A percentile compares a stretch with the other conserved stretches of the same genome.
Conservation (phyloP, 2,888 invertebrate genomes). For the Conops quadrifasciatus region DNA sequence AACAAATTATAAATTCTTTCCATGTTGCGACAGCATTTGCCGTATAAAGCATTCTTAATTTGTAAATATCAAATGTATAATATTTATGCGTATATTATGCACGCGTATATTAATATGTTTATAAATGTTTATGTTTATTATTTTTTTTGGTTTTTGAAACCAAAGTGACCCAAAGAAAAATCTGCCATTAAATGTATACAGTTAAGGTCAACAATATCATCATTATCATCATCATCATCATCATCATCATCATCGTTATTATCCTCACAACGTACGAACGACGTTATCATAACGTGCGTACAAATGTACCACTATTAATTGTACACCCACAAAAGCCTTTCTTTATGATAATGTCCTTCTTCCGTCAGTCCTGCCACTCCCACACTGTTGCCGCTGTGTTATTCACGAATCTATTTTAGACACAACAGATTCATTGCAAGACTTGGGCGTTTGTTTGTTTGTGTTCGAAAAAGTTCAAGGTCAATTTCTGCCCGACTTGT, state of each 20-base stretch:
- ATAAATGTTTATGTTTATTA: slow-evolving; percentile 2
- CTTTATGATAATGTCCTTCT: neutral
- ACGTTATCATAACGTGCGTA: too few relatives aligned
- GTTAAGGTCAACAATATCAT: too few relatives aligned
- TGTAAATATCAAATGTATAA: too few relatives aligned
- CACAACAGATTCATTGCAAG: neutral
- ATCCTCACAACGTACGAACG: too few relatives aligned
- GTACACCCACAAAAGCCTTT: slow-evolving; percentile 1
- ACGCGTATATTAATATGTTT: neutral
- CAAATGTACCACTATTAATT: neutral
- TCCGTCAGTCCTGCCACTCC: slow-evolving; percentile 2
- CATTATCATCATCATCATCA: too few relatives aligned
- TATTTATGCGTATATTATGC: neutral
- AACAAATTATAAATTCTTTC: too few relatives aligned
- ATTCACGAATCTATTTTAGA: slow-evolving; percentile 17
- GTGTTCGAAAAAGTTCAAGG: slow-evolving; percentile 15
- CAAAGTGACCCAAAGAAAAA: too few relatives aligned
- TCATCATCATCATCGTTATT: too few relatives aligned
- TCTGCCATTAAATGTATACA: too few relatives aligned
- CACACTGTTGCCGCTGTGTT: neutral
- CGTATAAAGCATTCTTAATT: too few relatives aligned
- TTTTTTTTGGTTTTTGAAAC: too few relatives aligned
- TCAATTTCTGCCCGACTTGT: neutral
- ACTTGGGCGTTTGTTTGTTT: neutral
- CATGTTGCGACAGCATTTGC: too few relatives aligned